Evolutionary conservation across 2,113 vertebrate species (phyloP).

Genomic region (Caranx melampygus): DNA sequence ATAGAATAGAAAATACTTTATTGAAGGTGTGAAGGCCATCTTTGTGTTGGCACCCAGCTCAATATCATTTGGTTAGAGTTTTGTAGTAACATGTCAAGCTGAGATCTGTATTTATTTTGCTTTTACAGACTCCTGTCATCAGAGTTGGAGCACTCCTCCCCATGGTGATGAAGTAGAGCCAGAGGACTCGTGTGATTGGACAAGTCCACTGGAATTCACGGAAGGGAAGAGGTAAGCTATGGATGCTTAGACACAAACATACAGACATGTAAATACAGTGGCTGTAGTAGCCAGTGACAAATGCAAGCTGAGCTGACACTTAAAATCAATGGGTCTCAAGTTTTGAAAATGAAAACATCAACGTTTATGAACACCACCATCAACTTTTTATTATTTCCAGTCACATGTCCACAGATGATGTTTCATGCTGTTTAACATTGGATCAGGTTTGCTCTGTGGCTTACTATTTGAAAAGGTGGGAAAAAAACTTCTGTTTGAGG

Average conservation of each 20-base stretch:
- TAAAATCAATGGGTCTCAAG: background rate
- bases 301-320: slow-evolving; percentile 1
- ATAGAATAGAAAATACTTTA: no score
- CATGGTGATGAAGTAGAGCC: slow-evolving; percentile 29
- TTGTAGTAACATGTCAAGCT: slow-evolving; percentile 22
- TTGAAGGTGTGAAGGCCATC: background rate
- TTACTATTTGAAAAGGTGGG: background rate
- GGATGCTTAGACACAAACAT: background rate
- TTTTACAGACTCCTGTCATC: slow-evolving; percentile 52
- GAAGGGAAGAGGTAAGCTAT: slow-evolving; percentile 53
- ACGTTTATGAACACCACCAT: background rate
- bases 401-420: no score
- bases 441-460: background rate
- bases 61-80: background rate
- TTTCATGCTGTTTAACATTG: background rate
- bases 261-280: background rate
- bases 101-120: slow-evolving; percentile 38
- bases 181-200: slow-evolving; percentile 13
- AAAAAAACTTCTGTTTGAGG: background rate
- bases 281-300: background rate
- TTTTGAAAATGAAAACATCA: background rate
- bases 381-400: no score
- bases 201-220: slow-evolving; percentile 3
- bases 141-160: slow-evolving; percentile 23
- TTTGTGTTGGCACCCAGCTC: background rate